Percentiles rank a stretch among this genome's conserved stretches.
phyloP scores from a whole-genome alignment of 1,140 invertebrate genomes.

The Meloidogyne floridensis region DNA sequence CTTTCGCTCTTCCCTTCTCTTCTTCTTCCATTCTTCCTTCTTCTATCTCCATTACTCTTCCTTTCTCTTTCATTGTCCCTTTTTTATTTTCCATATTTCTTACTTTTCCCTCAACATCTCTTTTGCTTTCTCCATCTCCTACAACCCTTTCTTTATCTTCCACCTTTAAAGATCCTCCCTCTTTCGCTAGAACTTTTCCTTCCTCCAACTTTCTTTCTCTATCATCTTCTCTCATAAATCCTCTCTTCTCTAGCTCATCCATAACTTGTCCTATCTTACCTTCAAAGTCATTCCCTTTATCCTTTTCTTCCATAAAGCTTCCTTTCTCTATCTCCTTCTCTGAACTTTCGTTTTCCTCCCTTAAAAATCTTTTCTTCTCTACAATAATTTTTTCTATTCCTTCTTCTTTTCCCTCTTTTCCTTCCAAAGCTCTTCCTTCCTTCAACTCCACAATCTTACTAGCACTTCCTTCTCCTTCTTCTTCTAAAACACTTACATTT shows the following conservation, averaged over 20 bases:
- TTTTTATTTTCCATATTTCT: not conserved
- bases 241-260: too few relatives aligned
- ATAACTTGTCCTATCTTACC: too few relatives aligned
- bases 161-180: not conserved
- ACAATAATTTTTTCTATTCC: too few relatives aligned
- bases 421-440: too few relatives aligned
- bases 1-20: not conserved
- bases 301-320: too few relatives aligned
- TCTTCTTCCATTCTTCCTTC: not conserved
- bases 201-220: not conserved
- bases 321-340: too few relatives aligned
- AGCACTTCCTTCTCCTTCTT: not conserved
- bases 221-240: too few relatives aligned
- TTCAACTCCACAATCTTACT: not conserved
- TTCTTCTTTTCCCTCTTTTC: not conserved
- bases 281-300: too few relatives aligned
- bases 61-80: not conserved
- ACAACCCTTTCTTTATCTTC: not conserved
- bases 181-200: not conserved
- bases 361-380: too few relatives aligned
- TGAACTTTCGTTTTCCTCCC: too few relatives aligned
- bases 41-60: not conserved
- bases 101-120: not conserved
- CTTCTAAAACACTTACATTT: not conserved
- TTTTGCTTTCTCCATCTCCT: not conserved